A percentile compares a stretch with the other conserved stretches of the same genome.
Evolutionary conservation across 2,113 vertebrate species (phyloP).

Genomic region (Hyperoodon ampullatus): DNA sequence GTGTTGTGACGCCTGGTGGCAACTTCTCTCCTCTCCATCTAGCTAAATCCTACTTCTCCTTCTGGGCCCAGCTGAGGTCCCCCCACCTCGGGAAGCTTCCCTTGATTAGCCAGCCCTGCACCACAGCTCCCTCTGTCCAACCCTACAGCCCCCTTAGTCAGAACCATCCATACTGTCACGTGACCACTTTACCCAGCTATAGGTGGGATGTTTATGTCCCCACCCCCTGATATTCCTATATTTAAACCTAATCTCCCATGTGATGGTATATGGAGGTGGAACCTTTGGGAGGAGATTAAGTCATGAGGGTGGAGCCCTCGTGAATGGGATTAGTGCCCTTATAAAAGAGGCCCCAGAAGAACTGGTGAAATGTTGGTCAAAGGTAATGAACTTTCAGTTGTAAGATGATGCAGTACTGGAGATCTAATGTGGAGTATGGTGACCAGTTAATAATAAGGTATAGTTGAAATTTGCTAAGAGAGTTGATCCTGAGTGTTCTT

Average conservation of each 20-base stretch:
- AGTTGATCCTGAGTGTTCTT: no score
- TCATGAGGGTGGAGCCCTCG: neutral
- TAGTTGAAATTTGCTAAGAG: no score
- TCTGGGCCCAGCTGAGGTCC: neutral
- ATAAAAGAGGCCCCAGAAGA: neutral
- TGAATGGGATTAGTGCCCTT: neutral
- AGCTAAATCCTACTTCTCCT: neutral
- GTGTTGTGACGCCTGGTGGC: neutral
- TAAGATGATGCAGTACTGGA: no score
- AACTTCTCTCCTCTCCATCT: neutral
- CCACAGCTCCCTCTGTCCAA: neutral
- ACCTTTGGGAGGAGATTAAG: neutral
- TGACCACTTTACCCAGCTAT: neutral
- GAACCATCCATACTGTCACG: neutral
- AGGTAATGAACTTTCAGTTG: no score
- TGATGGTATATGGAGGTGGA: neutral
- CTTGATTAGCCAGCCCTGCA: neutral
- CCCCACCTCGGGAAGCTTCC: neutral
- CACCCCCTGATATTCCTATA: neutral
- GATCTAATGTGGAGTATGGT: no score
- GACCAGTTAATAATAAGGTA: no score
- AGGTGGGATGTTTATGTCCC: neutral
- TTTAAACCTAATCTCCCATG: neutral
- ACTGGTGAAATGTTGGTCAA: no score
- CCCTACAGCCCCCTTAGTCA: neutral